These are phyloP conservation scores for Sebastes oblongus DNA, from an alignment of 2,797 vertebrate species.

Conservation along the genomic window DNA sequence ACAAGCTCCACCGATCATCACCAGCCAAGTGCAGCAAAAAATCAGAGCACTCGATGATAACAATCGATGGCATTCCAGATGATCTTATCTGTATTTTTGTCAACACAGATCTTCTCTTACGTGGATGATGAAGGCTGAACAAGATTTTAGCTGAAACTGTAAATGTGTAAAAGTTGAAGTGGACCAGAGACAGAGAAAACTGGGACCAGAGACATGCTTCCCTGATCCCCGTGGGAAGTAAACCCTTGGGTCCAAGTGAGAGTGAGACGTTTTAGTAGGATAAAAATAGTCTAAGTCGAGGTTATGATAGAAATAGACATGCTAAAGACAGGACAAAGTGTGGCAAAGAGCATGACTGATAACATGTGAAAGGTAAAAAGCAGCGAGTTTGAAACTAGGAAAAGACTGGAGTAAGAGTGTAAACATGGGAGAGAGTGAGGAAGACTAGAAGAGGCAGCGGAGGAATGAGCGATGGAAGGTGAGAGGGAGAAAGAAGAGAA, in stretches of 20 bases:
- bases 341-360: too few relatives aligned
- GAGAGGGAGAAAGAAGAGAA: neutral
- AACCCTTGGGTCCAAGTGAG: neutral
- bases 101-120: neutral
- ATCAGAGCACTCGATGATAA: too few relatives aligned
- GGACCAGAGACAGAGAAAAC: neutral
- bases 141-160: neutral
- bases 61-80: neutral
- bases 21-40: neutral
- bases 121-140: neutral
- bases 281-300: neutral
- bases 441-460: neutral
- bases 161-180: neutral
- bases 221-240: neutral
- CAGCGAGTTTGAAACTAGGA: neutral
- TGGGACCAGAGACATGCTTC: neutral
- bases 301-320: neutral
- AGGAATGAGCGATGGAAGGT: constrained; percentile 26
- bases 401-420: neutral
- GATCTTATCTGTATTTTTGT: neutral
- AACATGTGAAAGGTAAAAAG: neutral
- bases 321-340: neutral
- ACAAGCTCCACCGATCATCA: neutral
- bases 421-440: neutral
- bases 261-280: neutral